Evolutionary conservation across 2,888 invertebrate genomes (phyloP), one percentile per base, ranked within the genome.

Genomic region (Drosophila flavopinicola): DNA sequence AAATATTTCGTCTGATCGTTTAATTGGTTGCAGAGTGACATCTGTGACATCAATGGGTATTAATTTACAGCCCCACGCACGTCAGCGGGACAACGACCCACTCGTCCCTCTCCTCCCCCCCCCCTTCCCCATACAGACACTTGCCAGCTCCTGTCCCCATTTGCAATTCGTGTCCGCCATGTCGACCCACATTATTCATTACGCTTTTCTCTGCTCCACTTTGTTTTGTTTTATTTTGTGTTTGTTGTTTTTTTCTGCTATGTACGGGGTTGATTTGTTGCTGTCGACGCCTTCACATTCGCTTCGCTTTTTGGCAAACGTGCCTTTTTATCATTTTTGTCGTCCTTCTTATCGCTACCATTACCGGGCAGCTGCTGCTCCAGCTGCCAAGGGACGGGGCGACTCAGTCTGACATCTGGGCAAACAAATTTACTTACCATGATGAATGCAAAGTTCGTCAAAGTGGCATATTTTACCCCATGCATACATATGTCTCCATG

Each of bases 1-100:
- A 83, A 87, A 83, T 82, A 85, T 82, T 82, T 80, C 56, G 80
- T 75, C 83, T 87, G 85, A 87, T 87, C 83, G 79, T 82, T 87
- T 87, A 87, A 84, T 84, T 84, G 85, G 80, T 87, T 75, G 72
- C 79, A 51, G 66, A 74, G 71, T 84, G 85, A 83, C 87, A 83
- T 86, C 85, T 86, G 79, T 76, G 84, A 83, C 80, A 82, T 84
- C 80, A 79, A 82, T 82, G 83, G 75, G 83, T 83, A 83, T 83
- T 83, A 84, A 83, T 83, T 83, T 83, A 78, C 82, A 86, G 79
- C 65, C 53, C 56, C 45, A 76, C 52, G 77, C 75, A 71, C 75
- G 78, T 78, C 85, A 82, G 20, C 11, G 44, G 44, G 44, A 63
- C 66, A 52, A 49, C 61, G 75, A 52, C 64, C 80, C 44, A 35